Evolutionary conservation across 2,113 vertebrate genomes (phyloP), one percentile per base, ranked within the genome.

Genomic region (Cavia aperea): DNA sequence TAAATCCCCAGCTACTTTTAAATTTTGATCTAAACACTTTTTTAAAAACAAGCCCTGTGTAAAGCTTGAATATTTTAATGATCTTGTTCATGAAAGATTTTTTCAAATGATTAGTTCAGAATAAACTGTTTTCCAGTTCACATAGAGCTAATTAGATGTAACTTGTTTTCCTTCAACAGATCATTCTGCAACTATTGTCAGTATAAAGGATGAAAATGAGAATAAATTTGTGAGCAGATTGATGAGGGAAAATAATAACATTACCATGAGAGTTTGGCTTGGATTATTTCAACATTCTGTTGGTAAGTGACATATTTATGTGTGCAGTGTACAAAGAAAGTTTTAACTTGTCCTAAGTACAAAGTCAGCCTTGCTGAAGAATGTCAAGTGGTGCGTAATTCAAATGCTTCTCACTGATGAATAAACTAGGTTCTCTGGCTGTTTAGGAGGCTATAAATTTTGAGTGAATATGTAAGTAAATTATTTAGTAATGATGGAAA

Each of bases 241-340:
- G 93, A 95, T 99, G 79, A 96, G 89, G 19, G 96, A 98, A 36
- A 97, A 99, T 51, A 97, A 98, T 62, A 97, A 98, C 63, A 98
- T 99, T 96, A 99, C 99, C 84, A 98, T 90, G 85, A 98, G 97
- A 0, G 98, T 98, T 2, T 99, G 99, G 99, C 99, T 99, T 84
- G 98, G 97, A 54, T 94, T 99, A 66, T 90, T 94, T 79, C 88
- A 97, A 1, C 94, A 95, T 88, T 6, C 94, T 62, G 84, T 96
- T 5, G 98, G 99, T 99, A 97, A 97, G 97, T 92, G 95, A 49
- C 23, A 39, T 18, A 1, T 18, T 31, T 79, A 23, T 70, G 29
- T 86, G 2, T 92, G 14, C 3, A n/a, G 33, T 46, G 5, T 88
- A 31, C 43, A n/a, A 58, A 89, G 39, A 83, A 56, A 51, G 15